phyloP scores from a whole-genome alignment of 1,140 invertebrate genomes.

The Brachystomella parvula region DNA sequence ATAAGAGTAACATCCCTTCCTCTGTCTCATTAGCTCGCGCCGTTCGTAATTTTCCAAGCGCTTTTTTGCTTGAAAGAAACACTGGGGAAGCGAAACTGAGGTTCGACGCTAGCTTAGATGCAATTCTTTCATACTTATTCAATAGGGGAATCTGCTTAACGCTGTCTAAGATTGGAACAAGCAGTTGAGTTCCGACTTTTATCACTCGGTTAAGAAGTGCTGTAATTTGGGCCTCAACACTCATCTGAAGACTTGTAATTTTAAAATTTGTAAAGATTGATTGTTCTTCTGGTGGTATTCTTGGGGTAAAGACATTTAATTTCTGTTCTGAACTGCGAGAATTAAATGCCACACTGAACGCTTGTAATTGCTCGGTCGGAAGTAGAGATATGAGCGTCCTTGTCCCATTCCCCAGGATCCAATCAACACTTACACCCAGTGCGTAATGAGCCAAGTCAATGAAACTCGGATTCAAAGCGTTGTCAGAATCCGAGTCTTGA shows the following conservation, averaged over 20 bases:
- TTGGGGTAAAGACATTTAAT: slow-evolving; percentile 24
- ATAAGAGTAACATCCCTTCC: not conserved
- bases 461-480: too few relatives aligned
- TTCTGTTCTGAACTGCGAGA: not conserved
- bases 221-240: slow-evolving; percentile 9
- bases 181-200: slow-evolving; percentile 17
- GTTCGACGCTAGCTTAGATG: slow-evolving; percentile 1
- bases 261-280: slow-evolving; percentile 5
- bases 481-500: too few relatives aligned
- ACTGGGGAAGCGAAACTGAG: not conserved
- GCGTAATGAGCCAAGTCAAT: not conserved
- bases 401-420: slow-evolving; percentile 20
- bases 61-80: slow-evolving; percentile 14
- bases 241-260: slow-evolving; percentile 28
- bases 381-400: slow-evolving; percentile 18
- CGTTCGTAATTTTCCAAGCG: slow-evolving; percentile 13
- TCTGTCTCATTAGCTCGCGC: not conserved
- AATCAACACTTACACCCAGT: slow-evolving; percentile 21
- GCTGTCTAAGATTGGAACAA: slow-evolving; percentile 28
- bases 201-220: slow-evolving; percentile 29
- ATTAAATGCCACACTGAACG: not conserved
- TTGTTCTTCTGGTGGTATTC: not conserved
- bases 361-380: slow-evolving; percentile 1
- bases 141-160: slow-evolving; percentile 8
- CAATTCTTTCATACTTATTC: slow-evolving; percentile 9